Conservation (phyloP, 2,888 invertebrate genomes). For the Drosophila pseudotalamancana region DNA sequence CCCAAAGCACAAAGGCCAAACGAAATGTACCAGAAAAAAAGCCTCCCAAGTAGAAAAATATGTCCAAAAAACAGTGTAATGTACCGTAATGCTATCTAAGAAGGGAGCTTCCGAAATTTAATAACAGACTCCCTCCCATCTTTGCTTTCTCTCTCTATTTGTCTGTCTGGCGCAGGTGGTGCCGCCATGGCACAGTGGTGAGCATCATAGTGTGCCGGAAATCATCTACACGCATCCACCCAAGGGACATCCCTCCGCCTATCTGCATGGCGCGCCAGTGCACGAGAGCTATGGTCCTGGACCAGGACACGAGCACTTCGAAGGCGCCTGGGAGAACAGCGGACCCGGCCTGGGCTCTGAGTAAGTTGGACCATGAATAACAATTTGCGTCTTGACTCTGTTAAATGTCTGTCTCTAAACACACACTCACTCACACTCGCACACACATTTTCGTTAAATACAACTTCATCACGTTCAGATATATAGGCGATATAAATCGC, state of each 20-base stretch:
- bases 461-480: constrained; percentile 83
- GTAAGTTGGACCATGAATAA: constrained; percentile 83
- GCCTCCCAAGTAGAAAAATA: constrained; percentile 5
- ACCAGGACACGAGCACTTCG: constrained; percentile 84
- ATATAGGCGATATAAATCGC: constrained; percentile 86
- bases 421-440: constrained; percentile 8
- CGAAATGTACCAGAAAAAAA: constrained; percentile 27
- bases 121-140: neutral
- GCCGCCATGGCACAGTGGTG: constrained; percentile 81
- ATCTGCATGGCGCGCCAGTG: constrained; percentile 81
- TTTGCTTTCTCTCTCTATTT: neutral
- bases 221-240: constrained; percentile 83
- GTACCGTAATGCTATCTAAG: constrained; percentile 4
- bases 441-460: constrained; percentile 18
- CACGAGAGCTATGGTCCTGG: constrained; percentile 79
- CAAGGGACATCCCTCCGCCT: constrained; percentile 81
- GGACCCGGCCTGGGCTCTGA: constrained; percentile 88
- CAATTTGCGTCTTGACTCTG: constrained; percentile 35
- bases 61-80: constrained; percentile 8
- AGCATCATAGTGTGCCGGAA: constrained; percentile 79
- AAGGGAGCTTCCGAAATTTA: constrained; percentile 22
- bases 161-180: constrained; percentile 66
- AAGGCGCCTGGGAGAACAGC: constrained; percentile 87
- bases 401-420: constrained; percentile 54
- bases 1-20: constrained; percentile 26